Evolutionary conservation across 2,113 vertebrate species (phyloP).

Genomic region (Coregonus clupeaformis): DNA sequence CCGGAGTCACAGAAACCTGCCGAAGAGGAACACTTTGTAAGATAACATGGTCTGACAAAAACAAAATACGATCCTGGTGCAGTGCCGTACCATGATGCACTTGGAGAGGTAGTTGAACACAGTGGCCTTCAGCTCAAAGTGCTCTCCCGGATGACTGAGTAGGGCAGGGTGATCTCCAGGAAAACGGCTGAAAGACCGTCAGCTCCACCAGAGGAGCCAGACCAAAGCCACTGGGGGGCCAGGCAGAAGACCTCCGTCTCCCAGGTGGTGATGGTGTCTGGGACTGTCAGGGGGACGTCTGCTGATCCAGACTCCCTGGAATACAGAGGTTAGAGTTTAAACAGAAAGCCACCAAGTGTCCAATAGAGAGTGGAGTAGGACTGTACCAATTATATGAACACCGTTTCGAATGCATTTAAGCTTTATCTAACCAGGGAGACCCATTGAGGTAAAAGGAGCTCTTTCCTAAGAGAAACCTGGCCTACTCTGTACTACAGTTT

Average conservation of each 20-base stretch:
- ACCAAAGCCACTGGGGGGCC: conserved; percentile 78
- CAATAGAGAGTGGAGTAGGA: neutral
- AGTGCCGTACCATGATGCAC: conserved; percentile 80
- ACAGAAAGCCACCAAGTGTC: neutral
- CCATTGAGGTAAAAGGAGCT: neutral
- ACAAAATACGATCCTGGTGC: too few species aligned
- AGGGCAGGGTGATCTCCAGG: conserved; percentile 82
- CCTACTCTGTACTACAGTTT: too few species aligned
- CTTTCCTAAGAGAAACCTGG: too few species aligned
- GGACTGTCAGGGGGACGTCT: conserved; percentile 70
- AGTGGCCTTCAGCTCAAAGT: conserved; percentile 83
- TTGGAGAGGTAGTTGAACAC: conserved; percentile 80
- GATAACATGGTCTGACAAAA: too few species aligned
- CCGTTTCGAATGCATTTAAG: too few species aligned
- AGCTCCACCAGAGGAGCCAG: conserved; percentile 56
- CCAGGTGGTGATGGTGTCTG: conserved; percentile 90
- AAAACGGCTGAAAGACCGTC: conserved; percentile 87
- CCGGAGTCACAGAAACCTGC: conserved; percentile 70
- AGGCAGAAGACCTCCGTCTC: conserved; percentile 81
- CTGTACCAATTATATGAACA: neutral
- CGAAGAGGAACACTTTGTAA: conserved; percentile 35
- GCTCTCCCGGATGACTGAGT: conserved; percentile 83
- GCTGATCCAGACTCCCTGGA: conserved; percentile 72
- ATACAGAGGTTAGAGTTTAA: too few species aligned
- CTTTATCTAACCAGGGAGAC: neutral